A percentile compares a stretch with the other conserved stretches of the same genome.
phyloP scores from a whole-genome alignment of 2,113 vertebrate species.

The Stegostoma tigrinum region DNA sequence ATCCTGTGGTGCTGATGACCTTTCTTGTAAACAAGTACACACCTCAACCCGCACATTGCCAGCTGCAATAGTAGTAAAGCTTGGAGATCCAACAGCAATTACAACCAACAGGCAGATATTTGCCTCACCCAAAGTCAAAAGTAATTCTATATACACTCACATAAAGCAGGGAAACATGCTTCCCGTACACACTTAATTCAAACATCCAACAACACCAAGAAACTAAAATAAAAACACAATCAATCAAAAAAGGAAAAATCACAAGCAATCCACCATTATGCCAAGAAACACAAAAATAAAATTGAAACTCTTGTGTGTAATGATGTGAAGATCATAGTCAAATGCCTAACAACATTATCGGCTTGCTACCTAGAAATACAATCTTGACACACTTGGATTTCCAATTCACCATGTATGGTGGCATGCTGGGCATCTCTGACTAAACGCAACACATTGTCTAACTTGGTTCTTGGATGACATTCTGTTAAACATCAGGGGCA shows the following conservation, averaged over 20 bases:
- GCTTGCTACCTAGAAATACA: not conserved
- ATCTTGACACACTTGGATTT: not conserved
- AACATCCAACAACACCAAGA: not conserved
- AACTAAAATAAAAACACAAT: not conserved
- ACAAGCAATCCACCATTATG: not conserved
- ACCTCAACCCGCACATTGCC: not conserved
- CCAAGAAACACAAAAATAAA: not conserved
- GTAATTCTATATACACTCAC: not conserved
- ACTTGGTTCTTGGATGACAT: no score
- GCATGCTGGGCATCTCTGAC: not conserved
- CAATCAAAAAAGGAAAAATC: not conserved
- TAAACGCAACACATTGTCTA: not conserved
- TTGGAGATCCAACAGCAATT: not conserved
- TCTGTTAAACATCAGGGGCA: not conserved
- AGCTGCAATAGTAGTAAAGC: no score
- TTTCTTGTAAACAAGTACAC: not conserved
- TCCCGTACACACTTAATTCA: not conserved
- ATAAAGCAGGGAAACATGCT: not conserved
- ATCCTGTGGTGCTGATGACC: not conserved
- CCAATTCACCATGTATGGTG: not conserved
- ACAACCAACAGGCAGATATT: not conserved
- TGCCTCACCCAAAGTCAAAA: not conserved
- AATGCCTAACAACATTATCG: not conserved
- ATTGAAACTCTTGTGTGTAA: not conserved
- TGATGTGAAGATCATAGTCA: not conserved